Base-by-base conservation (phyloP, 2,797 vertebrate genomes). In the Gouania willdenowi region DNA sequence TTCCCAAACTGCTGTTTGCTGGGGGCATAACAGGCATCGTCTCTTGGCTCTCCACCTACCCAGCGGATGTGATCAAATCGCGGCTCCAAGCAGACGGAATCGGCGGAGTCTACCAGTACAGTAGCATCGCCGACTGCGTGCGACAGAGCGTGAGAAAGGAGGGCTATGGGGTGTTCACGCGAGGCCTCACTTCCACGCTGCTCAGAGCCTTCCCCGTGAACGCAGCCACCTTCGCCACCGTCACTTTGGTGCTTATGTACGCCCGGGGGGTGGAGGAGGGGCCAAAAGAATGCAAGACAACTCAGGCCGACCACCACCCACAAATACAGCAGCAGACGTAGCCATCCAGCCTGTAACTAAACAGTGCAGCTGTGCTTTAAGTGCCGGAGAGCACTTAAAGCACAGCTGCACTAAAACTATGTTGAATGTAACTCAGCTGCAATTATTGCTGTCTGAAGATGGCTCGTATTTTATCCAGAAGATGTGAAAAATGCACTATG, bases 31-130 rank as follows among this genome's bases (percentile, higher is more conserved):
- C 97, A 0, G 97, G 97, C 21, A 95, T 97, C 0, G 80, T 87
- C n/a, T 98, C 93, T 11, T 99, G 97, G 96, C 80, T 98, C 3
- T 97, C 93, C 4, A 98, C 94, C 21, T 99, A 98, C 17, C 97
- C 97, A 0, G 68, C 92, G 54, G 97, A 98, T 3, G 97, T 99
- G 66, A 93, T 99, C 59, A 99, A 99, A 49, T 98, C 97, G 0
- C 89, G 96, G 12, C 83, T 98, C 1, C 97, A 98, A 77, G 95
- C 96, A 0, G 97, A 99, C 0, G 97, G 96, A 0, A 80, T 95
- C 0, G 92, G 91, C 0, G 94, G 95, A 0, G 60, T 90, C 42
- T 73, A 86, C 1, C 88, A 88, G 24, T 99, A 99, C 82, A 84
- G 39, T 0, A 77, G 97, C 65, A 94, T 99, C 9, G 54, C 88